phyloP scores from a whole-genome alignment of 2,888 invertebrate genomes.

The Xestia xanthographa region DNA sequence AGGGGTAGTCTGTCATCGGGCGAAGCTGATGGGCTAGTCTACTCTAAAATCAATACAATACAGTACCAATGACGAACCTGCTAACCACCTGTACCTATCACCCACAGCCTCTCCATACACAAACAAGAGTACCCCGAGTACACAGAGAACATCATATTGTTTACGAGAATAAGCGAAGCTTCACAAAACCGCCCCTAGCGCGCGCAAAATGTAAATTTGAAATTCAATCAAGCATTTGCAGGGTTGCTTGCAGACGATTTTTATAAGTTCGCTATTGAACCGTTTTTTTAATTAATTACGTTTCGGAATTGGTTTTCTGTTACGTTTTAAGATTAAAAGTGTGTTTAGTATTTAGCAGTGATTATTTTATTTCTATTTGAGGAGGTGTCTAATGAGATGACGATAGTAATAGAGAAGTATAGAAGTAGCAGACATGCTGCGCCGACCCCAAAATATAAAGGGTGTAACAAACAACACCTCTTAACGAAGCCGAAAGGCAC shows the following conservation, averaged over 20 bases:
- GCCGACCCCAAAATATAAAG: too few species aligned
- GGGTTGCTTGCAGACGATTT: constrained; percentile 42
- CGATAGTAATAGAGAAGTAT: too few species aligned
- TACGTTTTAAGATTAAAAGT: constrained; percentile 23
- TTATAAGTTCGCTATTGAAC: constrained; percentile 9
- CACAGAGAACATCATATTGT: constrained; percentile 17
- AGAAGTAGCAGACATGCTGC: too few species aligned
- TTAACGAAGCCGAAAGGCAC: too few species aligned
- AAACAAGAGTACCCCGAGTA: constrained; percentile 10
- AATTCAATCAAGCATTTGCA: constrained; percentile 63
- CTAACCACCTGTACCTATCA: background rate
- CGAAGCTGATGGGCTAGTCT: too few species aligned
- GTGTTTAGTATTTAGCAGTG: too few species aligned
- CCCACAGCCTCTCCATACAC: constrained; percentile 10
- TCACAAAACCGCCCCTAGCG: constrained; percentile 48
- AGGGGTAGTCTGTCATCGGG: too few species aligned
- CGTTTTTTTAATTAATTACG: constrained; percentile 30
- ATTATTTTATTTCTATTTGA: too few species aligned
- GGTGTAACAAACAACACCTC: too few species aligned
- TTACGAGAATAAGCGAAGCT: constrained; percentile 46
- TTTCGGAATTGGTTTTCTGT: constrained; percentile 30
- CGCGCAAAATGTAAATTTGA: constrained; percentile 60
- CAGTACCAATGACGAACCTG: too few species aligned
- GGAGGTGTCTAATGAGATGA: too few species aligned
- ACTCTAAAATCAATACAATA: too few species aligned